A percentile compares a stretch with the other conserved stretches of the same genome.
Evolutionary conservation across 2,113 vertebrate genomes (phyloP).

Genomic region (Rhagologus leucostigma): DNA sequence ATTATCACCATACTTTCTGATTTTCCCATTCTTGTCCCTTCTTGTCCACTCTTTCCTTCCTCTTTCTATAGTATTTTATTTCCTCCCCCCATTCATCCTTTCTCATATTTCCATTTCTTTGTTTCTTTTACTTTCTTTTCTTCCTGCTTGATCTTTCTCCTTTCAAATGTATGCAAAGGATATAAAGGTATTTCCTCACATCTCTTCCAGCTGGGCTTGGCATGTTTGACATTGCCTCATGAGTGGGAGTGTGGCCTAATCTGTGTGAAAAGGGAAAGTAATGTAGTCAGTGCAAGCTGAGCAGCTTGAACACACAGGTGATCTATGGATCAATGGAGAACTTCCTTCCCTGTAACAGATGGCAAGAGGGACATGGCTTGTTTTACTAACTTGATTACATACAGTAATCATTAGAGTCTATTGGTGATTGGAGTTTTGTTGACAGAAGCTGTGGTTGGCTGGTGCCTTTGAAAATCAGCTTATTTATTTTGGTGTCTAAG

Average conservation of each 20-base stretch:
- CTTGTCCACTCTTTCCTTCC: background rate
- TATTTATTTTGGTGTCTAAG: conserved; percentile 14
- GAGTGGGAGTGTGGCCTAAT: background rate
- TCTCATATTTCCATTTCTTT: background rate
- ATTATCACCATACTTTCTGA: background rate
- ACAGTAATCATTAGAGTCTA: background rate
- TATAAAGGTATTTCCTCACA: background rate
- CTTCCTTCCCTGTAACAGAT: background rate
- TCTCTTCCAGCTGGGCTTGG: background rate
- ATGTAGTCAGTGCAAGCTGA: background rate
- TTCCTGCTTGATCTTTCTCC: background rate
- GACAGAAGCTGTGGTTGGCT: background rate
- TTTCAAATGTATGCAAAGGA: background rate
- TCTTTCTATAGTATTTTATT: background rate
- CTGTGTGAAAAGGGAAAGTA: background rate
- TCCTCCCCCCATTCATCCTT: background rate
- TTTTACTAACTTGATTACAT: background rate
- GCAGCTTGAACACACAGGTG: background rate
- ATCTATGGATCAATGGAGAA: background rate
- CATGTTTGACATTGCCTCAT: background rate
- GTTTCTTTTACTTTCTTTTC: background rate
- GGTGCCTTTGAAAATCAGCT: background rate
- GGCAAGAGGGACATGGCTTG: background rate
- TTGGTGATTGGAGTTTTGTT: background rate
- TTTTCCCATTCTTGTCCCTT: background rate